Conservation (phyloP, 2,113 vertebrate genomes). For the Chinchilla lanigera region DNA sequence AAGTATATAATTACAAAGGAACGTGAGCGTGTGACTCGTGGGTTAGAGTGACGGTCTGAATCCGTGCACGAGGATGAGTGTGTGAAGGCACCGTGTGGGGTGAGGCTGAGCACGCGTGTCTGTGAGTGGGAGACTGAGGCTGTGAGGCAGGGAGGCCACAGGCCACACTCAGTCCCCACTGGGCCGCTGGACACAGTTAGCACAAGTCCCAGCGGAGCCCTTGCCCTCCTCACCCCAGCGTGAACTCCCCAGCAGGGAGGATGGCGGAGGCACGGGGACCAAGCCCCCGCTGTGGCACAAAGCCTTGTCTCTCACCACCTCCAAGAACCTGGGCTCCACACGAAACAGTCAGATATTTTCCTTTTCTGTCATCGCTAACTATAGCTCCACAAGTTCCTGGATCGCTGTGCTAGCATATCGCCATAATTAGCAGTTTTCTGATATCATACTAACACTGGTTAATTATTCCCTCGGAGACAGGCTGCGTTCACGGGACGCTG, state of each 20-base stretch:
- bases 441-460: constrained; percentile 40
- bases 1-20: background rate
- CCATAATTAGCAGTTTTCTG: constrained; percentile 72
- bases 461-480: constrained; percentile 69
- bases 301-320: background rate
- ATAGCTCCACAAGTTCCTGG: constrained; percentile 26
- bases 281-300: rapidly evolving
- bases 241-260: background rate
- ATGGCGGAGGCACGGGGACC: rapidly evolving
- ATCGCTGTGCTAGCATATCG: background rate
- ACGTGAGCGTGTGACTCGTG: background rate
- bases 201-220: rapidly evolving
- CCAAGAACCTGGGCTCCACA: background rate
- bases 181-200: no score
- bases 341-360: constrained; percentile 33
- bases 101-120: background rate
- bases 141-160: background rate
- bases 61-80: background rate
- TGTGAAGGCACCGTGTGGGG: background rate
- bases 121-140: no score
- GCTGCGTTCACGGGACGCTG: background rate
- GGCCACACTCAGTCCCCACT: background rate
- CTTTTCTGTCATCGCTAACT: constrained; percentile 54
- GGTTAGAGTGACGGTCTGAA: background rate
- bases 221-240: background rate